Percentiles rank a stretch among this genome's conserved stretches.
Evolutionary conservation across 2,888 invertebrate species (phyloP).

Genomic region (Acanthococcus lagerstroemiae): DNA sequence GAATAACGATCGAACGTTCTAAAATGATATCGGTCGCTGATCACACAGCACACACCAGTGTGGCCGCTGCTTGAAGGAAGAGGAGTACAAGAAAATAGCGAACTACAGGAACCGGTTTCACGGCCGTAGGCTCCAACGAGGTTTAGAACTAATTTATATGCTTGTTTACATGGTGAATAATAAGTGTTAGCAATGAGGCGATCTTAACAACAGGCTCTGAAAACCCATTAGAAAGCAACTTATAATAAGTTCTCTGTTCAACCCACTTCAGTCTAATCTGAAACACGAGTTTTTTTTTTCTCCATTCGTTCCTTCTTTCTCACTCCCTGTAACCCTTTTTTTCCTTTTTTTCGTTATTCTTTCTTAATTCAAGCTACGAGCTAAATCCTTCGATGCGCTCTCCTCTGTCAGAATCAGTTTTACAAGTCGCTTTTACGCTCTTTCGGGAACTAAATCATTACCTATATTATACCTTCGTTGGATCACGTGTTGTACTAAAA

Average conservation of each 20-base stretch:
- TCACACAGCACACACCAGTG: no score
- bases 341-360: neutral
- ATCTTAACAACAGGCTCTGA: constrained; percentile 26
- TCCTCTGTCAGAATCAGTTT: constrained; percentile 23
- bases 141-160: constrained; percentile 28
- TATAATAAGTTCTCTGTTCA: constrained; percentile 24
- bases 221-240: constrained; percentile 30
- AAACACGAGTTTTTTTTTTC: constrained; percentile 2
- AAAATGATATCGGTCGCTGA: no score
- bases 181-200: constrained; percentile 28
- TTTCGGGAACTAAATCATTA: constrained; percentile 1
- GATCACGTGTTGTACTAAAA: neutral
- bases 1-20: no score
- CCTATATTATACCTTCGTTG: neutral
- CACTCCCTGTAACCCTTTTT: neutral
- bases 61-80: constrained; percentile 1
- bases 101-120: constrained; percentile 24
- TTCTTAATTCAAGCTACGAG: constrained; percentile 7
- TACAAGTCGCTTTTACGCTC: constrained; percentile 20
- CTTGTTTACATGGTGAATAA: constrained; percentile 30
- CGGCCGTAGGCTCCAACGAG: constrained; percentile 24
- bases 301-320: no score
- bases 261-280: constrained; percentile 27
- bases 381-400: constrained; percentile 9
- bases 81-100: constrained; percentile 19